Evolutionary conservation across 2,113 vertebrate genomes (phyloP).

Genomic region (Bambusicola thoracicus): DNA sequence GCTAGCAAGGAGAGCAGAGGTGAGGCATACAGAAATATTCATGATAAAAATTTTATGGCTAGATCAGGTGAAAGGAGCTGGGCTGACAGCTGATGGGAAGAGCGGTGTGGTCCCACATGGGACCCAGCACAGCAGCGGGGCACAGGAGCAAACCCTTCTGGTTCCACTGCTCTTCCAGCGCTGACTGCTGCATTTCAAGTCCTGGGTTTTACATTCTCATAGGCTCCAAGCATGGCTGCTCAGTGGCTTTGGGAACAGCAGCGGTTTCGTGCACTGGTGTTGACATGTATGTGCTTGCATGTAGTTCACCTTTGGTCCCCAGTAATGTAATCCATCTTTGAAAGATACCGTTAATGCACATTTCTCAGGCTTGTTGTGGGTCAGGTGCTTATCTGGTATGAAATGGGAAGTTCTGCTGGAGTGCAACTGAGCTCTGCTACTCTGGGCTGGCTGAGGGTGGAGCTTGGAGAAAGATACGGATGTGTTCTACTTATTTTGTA

Average conservation of each 20-base stretch:
- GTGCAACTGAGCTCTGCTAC: neutral
- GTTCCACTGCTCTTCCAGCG: neutral
- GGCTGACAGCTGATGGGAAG: neutral
- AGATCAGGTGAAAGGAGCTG: neutral
- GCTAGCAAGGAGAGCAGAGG: neutral
- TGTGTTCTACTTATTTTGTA: neutral
- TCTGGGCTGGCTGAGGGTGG: neutral
- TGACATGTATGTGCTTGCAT: neutral
- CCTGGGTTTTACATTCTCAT: neutral
- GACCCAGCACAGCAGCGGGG: neutral
- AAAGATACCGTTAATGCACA: accelerated
- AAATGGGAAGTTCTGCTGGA: neutral
- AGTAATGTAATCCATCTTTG: neutral
- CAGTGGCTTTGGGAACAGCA: neutral
- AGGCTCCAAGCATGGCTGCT: neutral
- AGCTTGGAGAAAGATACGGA: neutral
- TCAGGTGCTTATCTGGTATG: neutral
- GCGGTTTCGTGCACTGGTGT: neutral
- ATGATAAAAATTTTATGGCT: neutral
- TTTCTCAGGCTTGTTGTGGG: accelerated
- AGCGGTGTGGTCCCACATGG: neutral
- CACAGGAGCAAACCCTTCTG: neutral
- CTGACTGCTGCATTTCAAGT: neutral
- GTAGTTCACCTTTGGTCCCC: neutral
- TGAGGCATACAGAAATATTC: neutral